phyloP scores from a whole-genome alignment of 2,113 vertebrate genomes.

The Ursus arctos region DNA sequence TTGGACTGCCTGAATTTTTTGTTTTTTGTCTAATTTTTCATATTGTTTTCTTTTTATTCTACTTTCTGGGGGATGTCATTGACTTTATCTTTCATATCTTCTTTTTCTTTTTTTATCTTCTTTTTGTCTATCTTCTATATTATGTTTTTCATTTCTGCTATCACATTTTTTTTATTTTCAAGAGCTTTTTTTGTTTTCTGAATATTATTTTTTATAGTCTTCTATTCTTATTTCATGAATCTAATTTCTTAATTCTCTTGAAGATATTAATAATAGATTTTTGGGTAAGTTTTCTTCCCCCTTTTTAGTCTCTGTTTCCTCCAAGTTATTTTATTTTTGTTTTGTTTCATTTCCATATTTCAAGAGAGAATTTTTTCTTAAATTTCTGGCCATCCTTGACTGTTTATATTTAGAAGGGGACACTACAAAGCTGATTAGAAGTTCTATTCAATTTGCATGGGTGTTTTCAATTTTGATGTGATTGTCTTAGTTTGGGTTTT shows the following conservation, averaged over 20 bases:
- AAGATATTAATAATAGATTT: neutral
- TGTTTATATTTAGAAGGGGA: neutral
- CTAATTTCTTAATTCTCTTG: neutral
- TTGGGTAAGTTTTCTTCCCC: neutral
- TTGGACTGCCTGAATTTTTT: neutral
- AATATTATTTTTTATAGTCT: slow-evolving; percentile 14
- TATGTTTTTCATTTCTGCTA: neutral
- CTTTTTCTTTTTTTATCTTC: neutral
- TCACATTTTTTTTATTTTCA: neutral
- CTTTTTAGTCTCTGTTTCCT: neutral
- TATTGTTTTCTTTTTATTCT: neutral
- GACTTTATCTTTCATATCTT: neutral
- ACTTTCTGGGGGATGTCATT: neutral
- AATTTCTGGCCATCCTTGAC: neutral
- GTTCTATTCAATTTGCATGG: neutral
- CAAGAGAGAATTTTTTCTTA: neutral
- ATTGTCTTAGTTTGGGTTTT: neutral
- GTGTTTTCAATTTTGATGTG: neutral
- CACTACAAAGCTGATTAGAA: neutral
- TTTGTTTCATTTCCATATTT: slow-evolving; percentile 1
- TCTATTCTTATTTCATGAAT: neutral
- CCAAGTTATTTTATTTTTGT: neutral
- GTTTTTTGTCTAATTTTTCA: neutral
- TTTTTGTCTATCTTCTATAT: neutral
- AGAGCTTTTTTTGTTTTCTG: neutral